Percentiles rank a stretch among this genome's conserved stretches.
Conservation (phyloP, 2,888 invertebrate genomes). For the Meteorus colon region DNA sequence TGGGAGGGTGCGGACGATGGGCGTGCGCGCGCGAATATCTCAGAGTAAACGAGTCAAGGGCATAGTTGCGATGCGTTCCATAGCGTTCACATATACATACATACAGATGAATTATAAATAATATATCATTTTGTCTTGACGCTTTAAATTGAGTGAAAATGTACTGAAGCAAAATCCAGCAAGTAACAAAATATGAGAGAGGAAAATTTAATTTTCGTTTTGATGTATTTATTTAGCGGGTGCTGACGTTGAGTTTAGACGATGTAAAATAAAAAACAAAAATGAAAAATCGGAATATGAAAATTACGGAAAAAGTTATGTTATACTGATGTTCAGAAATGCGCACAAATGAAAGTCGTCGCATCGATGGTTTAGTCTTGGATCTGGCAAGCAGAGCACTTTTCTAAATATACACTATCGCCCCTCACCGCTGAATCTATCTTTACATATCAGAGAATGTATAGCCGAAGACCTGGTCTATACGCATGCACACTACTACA, state of each 20-base stretch:
- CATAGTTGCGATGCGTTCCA: slow-evolving; percentile 38
- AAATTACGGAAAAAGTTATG: slow-evolving; percentile 23
- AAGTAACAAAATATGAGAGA: slow-evolving; percentile 16
- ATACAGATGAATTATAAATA: slow-evolving; percentile 31
- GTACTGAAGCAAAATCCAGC: background rate
- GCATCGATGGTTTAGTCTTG: slow-evolving; percentile 52
- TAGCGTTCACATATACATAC: slow-evolving; percentile 18
- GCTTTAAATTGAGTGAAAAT: slow-evolving; percentile 28
- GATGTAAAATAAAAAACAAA: slow-evolving; percentile 13
- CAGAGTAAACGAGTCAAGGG: slow-evolving; percentile 43
- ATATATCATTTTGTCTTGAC: slow-evolving; percentile 29
- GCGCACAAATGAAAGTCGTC: slow-evolving; percentile 27
- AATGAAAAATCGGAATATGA: slow-evolving; percentile 17
- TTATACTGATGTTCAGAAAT: slow-evolving; percentile 10
- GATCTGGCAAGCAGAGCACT: slow-evolving; percentile 71
- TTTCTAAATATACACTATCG: slow-evolving; percentile 72
- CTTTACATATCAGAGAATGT: slow-evolving; percentile 71
- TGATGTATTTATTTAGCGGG: background rate
- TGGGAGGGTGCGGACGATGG: slow-evolving; percentile 18
- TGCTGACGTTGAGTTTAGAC: background rate
- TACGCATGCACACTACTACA: slow-evolving; percentile 45
- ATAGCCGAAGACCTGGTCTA: slow-evolving; percentile 58
- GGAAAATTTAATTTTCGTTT: slow-evolving; percentile 12
- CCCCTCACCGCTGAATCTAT: slow-evolving; percentile 72
- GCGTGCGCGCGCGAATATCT: background rate